phyloP scores from a whole-genome alignment of 64 coral and sea anemone species.

The Stichodactyla helianthus region DNA sequence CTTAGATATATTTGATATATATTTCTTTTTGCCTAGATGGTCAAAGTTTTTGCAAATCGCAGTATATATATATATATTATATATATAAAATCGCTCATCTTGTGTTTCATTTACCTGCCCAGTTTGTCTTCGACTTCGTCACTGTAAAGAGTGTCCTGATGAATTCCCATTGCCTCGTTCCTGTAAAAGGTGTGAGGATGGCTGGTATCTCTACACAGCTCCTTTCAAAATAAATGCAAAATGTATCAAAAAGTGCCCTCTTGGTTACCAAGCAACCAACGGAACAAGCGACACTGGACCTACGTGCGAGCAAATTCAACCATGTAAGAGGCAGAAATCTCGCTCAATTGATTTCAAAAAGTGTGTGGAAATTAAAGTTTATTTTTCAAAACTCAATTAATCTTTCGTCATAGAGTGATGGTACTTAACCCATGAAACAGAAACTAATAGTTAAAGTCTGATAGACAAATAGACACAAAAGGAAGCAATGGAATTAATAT shows the following conservation, averaged over 20 bases:
- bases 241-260: neutral
- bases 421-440: too few species aligned
- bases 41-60: too few species aligned
- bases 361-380: too few species aligned
- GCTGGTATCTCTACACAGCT: neutral
- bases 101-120: neutral
- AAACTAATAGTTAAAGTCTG: too few species aligned
- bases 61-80: too few species aligned
- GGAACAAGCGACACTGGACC: neutral
- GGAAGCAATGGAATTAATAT: too few species aligned
- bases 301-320: neutral
- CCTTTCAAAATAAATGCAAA: neutral
- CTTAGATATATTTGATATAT: too few species aligned
- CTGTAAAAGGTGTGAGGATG: neutral
- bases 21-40: too few species aligned
- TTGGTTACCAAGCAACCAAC: neutral
- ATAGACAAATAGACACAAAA: too few species aligned
- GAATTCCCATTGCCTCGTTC: neutral
- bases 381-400: too few species aligned
- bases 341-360: too few species aligned
- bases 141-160: neutral
- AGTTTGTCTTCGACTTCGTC: neutral
- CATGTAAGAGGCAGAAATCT: neutral
- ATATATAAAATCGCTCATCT: neutral
- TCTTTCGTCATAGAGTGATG: too few species aligned